These are phyloP conservation scores for Darevskia nairensis DNA, from an alignment of 2,797 vertebrate species.

Conservation along the genomic window DNA sequence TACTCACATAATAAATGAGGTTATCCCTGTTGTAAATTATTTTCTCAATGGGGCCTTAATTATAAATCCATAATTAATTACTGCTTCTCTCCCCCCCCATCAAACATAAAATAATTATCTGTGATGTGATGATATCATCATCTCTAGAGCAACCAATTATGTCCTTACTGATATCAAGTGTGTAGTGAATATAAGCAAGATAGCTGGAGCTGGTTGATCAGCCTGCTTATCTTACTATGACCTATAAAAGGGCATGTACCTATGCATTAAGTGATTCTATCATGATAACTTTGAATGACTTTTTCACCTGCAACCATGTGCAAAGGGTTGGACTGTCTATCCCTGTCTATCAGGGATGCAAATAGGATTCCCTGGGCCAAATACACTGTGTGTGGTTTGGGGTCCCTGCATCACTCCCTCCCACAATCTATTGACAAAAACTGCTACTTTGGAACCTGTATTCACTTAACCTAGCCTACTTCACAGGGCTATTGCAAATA, in stretches of 20 bases:
- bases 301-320: background rate
- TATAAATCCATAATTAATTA: slow-evolving; percentile 57
- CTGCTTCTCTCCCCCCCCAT: slow-evolving; percentile 55
- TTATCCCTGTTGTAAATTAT: slow-evolving; percentile 54
- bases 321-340: background rate
- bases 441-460: too few species aligned
- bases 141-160: slow-evolving; percentile 65
- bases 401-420: too few species aligned
- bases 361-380: background rate
- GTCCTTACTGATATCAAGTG: slow-evolving; percentile 64
- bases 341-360: background rate
- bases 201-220: slow-evolving; percentile 41
- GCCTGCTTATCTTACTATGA: background rate
- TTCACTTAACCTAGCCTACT: too few species aligned
- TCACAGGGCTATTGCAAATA: too few species aligned
- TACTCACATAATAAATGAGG: slow-evolving; percentile 41
- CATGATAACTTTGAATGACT: background rate
- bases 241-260: background rate
- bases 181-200: slow-evolving; percentile 41
- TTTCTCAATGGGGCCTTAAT: slow-evolving; percentile 57
- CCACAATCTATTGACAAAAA: too few species aligned
- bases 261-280: background rate
- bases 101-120: slow-evolving; percentile 66
- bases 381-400: too few species aligned
- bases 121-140: slow-evolving; percentile 61